Percentiles rank a stretch among this genome's conserved stretches.
Evolutionary conservation across 2,113 vertebrate genomes (phyloP).

Genomic region (Ahaetulla prasina): DNA sequence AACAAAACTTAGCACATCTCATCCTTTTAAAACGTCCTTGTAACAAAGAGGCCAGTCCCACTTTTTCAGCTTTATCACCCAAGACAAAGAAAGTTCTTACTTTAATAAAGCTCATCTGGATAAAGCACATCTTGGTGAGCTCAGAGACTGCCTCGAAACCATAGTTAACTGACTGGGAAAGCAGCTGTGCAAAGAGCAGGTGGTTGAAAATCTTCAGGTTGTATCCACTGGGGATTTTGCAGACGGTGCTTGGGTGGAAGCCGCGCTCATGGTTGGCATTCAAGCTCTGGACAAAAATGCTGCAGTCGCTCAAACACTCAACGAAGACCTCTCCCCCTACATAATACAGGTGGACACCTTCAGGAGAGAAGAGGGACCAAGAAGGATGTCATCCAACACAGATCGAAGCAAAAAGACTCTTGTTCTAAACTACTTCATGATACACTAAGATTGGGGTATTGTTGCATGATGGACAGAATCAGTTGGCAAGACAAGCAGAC

Average conservation of each 20-base stretch:
- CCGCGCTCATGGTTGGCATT: constrained; percentile 97
- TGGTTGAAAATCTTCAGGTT: constrained; percentile 99
- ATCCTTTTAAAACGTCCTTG: background rate
- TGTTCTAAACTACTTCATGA: background rate
- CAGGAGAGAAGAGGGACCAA: background rate
- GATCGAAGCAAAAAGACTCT: background rate
- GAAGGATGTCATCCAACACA: background rate
- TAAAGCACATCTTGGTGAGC: constrained; percentile 97
- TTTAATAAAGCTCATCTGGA: constrained; percentile 98
- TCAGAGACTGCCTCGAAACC: constrained; percentile 97
- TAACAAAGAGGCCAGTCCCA: background rate
- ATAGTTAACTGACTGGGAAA: constrained; percentile 92
- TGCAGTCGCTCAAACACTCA: constrained; percentile 97
- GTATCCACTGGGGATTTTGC: constrained; percentile 97
- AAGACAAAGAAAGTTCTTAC: constrained; percentile 64
- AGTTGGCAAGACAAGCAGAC: background rate
- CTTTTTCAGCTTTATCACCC: constrained; percentile 1
- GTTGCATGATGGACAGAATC: background rate
- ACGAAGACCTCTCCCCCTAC: constrained; percentile 94
- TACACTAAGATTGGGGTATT: background rate
- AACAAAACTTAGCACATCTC: background rate
- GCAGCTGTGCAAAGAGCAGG: constrained; percentile 94
- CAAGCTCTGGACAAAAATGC: constrained; percentile 95
- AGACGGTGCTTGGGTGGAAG: constrained; percentile 93
- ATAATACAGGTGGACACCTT: constrained; percentile 93